Conservation (phyloP, 2,113 vertebrate genomes). For the Cricetomys ansorgei region DNA sequence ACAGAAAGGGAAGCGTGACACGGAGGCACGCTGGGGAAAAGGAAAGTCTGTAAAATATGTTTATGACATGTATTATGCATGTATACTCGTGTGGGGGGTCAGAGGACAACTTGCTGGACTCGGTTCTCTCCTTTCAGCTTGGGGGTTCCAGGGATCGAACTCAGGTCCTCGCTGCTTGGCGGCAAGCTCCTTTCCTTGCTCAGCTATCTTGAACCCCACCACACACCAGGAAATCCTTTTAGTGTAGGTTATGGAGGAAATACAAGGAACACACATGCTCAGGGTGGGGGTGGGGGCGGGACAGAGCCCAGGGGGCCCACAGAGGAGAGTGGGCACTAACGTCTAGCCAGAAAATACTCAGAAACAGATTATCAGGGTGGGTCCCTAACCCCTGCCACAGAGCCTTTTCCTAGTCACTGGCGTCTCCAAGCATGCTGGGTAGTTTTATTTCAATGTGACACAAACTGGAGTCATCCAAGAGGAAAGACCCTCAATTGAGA, state of each 20-base stretch:
- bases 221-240: neutral
- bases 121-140: neutral
- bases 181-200: neutral
- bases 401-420: neutral
- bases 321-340: too few species aligned
- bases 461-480: neutral
- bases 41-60: neutral
- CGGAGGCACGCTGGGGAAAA: neutral
- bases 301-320: neutral
- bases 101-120: neutral
- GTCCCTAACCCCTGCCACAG: neutral
- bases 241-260: neutral
- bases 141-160: neutral
- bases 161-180: neutral
- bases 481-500: neutral
- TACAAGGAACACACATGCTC: too few species aligned
- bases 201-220: neutral
- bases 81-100: neutral
- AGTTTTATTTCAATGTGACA: neutral
- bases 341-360: too few species aligned
- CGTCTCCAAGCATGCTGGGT: neutral
- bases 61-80: neutral
- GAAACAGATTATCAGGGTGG: neutral
- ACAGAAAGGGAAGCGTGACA: neutral
- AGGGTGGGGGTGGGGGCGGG: neutral